Evolutionary conservation across 1,140 invertebrate genomes (phyloP), one percentile per base, ranked within the genome.

Genomic region (Spodoptera frugiperda): DNA sequence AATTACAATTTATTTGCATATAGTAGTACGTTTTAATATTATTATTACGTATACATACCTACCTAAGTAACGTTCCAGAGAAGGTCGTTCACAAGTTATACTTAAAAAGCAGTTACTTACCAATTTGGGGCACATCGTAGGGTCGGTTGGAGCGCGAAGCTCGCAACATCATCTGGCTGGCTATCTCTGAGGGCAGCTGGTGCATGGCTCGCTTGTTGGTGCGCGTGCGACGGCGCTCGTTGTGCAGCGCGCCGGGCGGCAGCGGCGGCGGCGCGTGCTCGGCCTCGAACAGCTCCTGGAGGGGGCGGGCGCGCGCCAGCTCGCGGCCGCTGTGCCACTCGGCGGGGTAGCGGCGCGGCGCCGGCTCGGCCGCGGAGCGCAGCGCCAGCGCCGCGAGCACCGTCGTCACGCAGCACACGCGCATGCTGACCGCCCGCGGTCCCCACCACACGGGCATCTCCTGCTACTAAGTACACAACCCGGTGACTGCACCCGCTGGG

Each of bases 71-170:
- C 10, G 10, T 55, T 10, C 15, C 9, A 4, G 15, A 19, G 1
- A 61, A 15, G 11, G 33, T n/a, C 14, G 11, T 1, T 33, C 4
- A 61, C n/a, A 44, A 61, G 12, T n/a, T 44, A 39, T 19, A 17
- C 10, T 44, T 9, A 9, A n/a, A 39, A 15, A 49, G 67, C 21
- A 39, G 49, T 46, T 39, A 88, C 91, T 91, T 77, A 93, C 92
- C 92, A 78, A 94, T 94, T 85, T 94, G 92, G 48, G 92, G 92
- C 65, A 94, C 92, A 79, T 94, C 92, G 67, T 94, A 94, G 8
- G 88, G 89, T 78, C 91, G 89, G 53, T 86, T 89, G 19, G 92
- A 93, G 17, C 92, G 89, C 10, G 91, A 87, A 6, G 92, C 91
- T 53, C 92, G 83, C 76, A 94, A 77, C 92, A 94, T 93, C 89